Conservation (phyloP, 1,140 invertebrate genomes). For the Sarcophaga peregrina region DNA sequence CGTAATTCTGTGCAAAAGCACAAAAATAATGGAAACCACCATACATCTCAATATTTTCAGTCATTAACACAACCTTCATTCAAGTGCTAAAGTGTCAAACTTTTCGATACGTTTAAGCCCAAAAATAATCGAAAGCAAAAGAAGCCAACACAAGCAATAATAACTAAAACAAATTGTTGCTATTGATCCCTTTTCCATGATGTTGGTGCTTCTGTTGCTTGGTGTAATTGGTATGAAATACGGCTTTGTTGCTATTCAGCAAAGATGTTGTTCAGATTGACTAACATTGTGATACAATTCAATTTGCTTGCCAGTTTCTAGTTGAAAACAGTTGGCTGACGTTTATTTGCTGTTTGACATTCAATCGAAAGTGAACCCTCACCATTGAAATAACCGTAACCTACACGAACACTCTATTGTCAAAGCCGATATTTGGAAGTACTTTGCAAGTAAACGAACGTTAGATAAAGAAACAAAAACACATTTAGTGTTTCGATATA, state of each 20-base stretch:
- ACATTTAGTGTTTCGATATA: no score
- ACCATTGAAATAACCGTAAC: not conserved
- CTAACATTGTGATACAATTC: not conserved
- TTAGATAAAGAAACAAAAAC: no score
- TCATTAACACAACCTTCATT: slow-evolving; percentile 31
- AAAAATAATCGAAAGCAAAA: not conserved
- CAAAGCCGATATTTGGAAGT: no score
- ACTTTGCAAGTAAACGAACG: no score
- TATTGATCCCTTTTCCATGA: not conserved
- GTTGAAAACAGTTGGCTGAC: not conserved
- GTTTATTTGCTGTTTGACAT: slow-evolving; percentile 12
- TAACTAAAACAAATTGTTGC: not conserved
- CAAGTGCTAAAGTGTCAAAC: slow-evolving; percentile 26
- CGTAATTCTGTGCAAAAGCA: no score
- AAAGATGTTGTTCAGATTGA: not conserved
- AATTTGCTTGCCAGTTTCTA: not conserved
- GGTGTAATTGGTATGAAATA: no score
- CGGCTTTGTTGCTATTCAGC: no score
- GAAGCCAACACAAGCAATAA: not conserved
- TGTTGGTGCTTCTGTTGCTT: no score
- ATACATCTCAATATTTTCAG: not conserved
- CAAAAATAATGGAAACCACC: not conserved
- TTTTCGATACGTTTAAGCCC: not conserved
- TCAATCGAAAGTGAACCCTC: not conserved
- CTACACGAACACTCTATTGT: not conserved